Evolutionary conservation across 2,888 invertebrate genomes (phyloP).

Genomic region (Harmothoe impar): DNA sequence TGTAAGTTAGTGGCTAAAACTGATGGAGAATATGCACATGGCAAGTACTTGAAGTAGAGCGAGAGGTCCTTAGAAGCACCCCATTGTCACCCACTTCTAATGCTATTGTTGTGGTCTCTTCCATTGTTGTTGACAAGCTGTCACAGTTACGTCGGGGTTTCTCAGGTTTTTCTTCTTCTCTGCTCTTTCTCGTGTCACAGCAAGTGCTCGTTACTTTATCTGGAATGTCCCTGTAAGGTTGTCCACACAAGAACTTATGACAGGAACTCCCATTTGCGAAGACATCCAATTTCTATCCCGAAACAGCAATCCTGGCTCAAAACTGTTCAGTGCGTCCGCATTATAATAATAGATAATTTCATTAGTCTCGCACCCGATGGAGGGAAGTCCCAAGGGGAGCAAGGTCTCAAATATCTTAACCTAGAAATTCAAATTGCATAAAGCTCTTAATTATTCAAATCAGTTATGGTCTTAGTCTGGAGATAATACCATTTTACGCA

Average conservation of each 20-base stretch:
- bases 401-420: not conserved
- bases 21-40: constrained; percentile 16
- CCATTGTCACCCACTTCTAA: not conserved
- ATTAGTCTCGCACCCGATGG: too few species aligned
- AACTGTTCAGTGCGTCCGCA: too few species aligned
- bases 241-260: not conserved
- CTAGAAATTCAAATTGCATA: not conserved
- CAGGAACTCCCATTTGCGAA: too few species aligned
- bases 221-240: not conserved
- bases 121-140: constrained; percentile 52
- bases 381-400: too few species aligned
- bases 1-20: not conserved
- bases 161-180: not conserved
- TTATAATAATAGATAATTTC: too few species aligned
- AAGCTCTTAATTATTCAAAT: constrained; percentile 18
- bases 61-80: not conserved
- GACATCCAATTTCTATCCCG: not conserved
- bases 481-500: constrained; percentile 11
- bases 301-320: not conserved
- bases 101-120: constrained; percentile 13
- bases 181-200: constrained; percentile 13
- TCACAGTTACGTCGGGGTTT: not conserved
- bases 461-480: not conserved
- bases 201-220: constrained; percentile 1
- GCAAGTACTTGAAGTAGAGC: constrained; percentile 2